phyloP scores from a whole-genome alignment of 2,113 vertebrate species.

The Nycticryphes semicollaris region DNA sequence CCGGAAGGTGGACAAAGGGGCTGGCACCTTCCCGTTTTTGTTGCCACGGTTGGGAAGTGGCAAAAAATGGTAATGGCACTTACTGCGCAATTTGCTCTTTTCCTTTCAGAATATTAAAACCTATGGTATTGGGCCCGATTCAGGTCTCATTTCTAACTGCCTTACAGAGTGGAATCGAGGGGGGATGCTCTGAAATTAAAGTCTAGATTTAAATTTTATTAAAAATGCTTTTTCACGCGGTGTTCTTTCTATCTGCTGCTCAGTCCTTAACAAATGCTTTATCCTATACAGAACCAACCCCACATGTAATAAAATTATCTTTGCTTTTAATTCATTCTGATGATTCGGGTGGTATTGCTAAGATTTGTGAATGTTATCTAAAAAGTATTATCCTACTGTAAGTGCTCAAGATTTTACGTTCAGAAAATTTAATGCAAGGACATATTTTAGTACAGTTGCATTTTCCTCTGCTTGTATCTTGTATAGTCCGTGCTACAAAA shows the following conservation, averaged over 20 bases:
- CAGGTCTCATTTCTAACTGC: not conserved
- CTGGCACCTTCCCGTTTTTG: not conserved
- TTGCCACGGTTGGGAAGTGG: not conserved
- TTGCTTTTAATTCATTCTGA: not conserved
- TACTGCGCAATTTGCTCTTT: not conserved
- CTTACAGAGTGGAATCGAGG: not conserved
- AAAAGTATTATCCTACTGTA: not conserved
- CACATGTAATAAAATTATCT: not conserved
- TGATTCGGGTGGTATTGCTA: not conserved
- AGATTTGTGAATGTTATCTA: not conserved
- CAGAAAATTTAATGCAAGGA: not conserved
- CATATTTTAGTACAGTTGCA: not conserved
- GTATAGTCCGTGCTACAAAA: not conserved
- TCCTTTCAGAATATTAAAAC: not conserved
- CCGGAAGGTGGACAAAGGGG: not conserved
- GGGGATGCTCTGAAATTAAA: not conserved
- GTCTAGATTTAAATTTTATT: not conserved
- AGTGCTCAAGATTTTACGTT: not conserved
- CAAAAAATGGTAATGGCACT: not conserved
- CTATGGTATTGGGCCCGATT: rapidly evolving
- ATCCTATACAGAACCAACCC: not conserved
- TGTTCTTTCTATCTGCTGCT: not conserved
- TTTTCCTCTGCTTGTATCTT: not conserved
- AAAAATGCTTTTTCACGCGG: not conserved
- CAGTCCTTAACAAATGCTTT: not conserved